Evolutionary conservation across 2,797 vertebrate genomes (phyloP).

Genomic region (Perodicticus potto): DNA sequence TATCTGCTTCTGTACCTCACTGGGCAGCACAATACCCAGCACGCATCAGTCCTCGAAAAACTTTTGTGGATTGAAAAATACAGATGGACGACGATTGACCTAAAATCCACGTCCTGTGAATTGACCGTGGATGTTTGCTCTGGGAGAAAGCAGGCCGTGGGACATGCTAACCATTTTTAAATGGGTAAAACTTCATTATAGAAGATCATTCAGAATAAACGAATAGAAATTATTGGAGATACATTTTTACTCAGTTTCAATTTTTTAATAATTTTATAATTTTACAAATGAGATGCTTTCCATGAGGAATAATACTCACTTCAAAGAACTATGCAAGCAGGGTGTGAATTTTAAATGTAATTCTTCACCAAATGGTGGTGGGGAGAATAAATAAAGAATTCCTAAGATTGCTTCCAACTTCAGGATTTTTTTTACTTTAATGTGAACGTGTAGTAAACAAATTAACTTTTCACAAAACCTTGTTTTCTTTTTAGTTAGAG

Average conservation of each 20-base stretch:
- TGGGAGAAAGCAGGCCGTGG: neutral
- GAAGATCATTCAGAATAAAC: neutral
- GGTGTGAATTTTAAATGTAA: neutral
- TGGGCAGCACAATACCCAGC: neutral
- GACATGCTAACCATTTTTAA: neutral
- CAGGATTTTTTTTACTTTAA: neutral
- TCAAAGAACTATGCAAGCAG: neutral
- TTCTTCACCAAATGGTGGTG: neutral
- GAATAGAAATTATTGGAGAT: neutral
- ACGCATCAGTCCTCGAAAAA: neutral
- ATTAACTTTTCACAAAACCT: neutral
- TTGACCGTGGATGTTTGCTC: neutral
- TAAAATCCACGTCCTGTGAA: neutral
- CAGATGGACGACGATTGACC: neutral
- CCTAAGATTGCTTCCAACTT: neutral
- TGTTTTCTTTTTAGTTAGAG: neutral
- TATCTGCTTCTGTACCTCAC: neutral
- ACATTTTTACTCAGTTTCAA: constrained; percentile 22
- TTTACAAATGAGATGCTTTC: neutral
- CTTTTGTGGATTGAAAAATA: neutral
- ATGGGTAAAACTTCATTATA: neutral
- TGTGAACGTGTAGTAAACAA: constrained; percentile 31
- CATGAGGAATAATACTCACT: neutral
- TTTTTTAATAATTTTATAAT: neutral
- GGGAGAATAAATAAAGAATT: neutral